Base-by-base conservation (phyloP, 2,797 vertebrate genomes). In the Scolopax bukidnonensis region DNA sequence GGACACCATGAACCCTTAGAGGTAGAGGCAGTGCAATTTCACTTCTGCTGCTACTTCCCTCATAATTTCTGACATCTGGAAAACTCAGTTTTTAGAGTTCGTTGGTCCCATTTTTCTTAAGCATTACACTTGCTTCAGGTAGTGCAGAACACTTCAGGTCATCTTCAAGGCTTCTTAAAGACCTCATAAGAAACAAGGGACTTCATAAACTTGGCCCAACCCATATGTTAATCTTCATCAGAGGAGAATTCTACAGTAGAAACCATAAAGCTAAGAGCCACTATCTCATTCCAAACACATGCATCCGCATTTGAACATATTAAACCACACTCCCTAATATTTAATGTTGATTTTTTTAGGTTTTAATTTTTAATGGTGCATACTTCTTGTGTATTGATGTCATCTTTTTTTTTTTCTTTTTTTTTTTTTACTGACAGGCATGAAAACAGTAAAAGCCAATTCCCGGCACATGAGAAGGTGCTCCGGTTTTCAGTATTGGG, bases 181-280 rank as follows among this genome's bases (percentile, higher is more conserved):
- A 71, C n/a, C 40, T 47, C 69, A 56, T 0, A 16, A 96, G 51
- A 76, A 95, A 91, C 25, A 40, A 84, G 43, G 30, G 17, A 47
- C 40, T 71, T 64, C 67, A 84, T n/a, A 84, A 92, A 28, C 67
- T 51, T 73, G 43, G 70, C 28, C 40, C 36, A 87, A 67, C 7
- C 30, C 21, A 40, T 56, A 30, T 76, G 24, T 63, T n/a, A 82
- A 74, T 40, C 23, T n/a, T 79, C 77, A 73, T 33, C 45, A 81
- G 64, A 61, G 23, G 38, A 79, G 18, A 95, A 91, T 88, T 64
- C 67, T 67, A 51, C 41, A 81, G 70, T 10, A 90, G 83, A 84
- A 88, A 87, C 45, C 3, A 0, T 2, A 76, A 21, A 51, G 50
- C 17, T 12, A 21, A 78, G 74, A 38, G 33, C 60, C 2, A 2